Conservation (phyloP, 2,888 invertebrate species). For the Silvanus unidentatus region DNA sequence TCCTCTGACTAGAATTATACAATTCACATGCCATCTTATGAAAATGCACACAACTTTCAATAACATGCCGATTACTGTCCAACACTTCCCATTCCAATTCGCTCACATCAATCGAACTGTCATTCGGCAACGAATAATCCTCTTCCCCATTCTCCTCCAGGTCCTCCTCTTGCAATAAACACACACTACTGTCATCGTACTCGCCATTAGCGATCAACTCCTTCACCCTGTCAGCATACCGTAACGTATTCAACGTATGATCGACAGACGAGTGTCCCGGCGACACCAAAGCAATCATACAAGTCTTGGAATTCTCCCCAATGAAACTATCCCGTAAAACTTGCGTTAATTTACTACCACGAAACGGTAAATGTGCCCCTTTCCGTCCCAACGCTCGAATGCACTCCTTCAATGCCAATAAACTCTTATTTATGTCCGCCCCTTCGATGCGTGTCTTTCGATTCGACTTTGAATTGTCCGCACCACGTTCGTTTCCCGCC, state of each 20-base stretch:
- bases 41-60: constrained; percentile 67
- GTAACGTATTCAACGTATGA: constrained; percentile 93
- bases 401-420: constrained; percentile 94
- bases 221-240: constrained; percentile 97
- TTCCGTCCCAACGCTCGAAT: constrained; percentile 92
- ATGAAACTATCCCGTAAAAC: constrained; percentile 97
- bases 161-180: constrained; percentile 19
- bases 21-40: constrained; percentile 69
- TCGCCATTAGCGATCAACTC: constrained; percentile 62
- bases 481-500: constrained; percentile 96
- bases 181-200: constrained; percentile 14
- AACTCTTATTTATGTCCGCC: constrained; percentile 95
- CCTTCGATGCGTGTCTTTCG: constrained; percentile 88
- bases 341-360: constrained; percentile 93
- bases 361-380: constrained; percentile 93
- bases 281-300: constrained; percentile 99
- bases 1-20: constrained; percentile 75
- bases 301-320: constrained; percentile 97
- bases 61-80: constrained; percentile 78
- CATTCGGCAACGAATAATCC: constrained; percentile 23
- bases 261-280: constrained; percentile 95
- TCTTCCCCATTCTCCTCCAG: constrained; percentile 21
- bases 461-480: constrained; percentile 96
- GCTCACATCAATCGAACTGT: constrained; percentile 24
- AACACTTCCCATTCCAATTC: constrained; percentile 53